Conservation (phyloP, 2,113 vertebrate species). For the Prolemur simus region DNA sequence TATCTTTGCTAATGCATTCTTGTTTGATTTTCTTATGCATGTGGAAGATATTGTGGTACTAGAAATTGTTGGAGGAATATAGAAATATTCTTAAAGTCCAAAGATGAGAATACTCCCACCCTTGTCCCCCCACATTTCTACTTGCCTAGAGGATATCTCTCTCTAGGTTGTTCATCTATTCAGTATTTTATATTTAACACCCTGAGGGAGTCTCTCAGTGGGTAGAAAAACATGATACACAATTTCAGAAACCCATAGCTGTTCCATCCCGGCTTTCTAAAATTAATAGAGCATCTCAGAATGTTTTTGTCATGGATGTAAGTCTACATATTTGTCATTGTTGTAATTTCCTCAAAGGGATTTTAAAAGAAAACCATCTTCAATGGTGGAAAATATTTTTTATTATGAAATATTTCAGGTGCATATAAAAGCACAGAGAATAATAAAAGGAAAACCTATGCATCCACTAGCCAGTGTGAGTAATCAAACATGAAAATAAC, state of each 20-base stretch:
- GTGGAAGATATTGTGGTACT: background rate
- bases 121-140: rapidly evolving
- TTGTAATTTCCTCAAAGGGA: conserved; percentile 31
- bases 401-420: conserved; percentile 36
- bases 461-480: background rate
- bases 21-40: conserved; percentile 27
- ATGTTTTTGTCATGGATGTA: background rate
- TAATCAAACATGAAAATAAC: background rate
- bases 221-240: background rate
- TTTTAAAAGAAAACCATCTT: conserved; percentile 40
- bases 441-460: background rate
- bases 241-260: conserved; percentile 13
- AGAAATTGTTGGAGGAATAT: background rate
- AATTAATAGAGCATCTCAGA: conserved; percentile 34
- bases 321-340: background rate
- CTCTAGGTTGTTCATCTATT: background rate
- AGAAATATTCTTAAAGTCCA: conserved; percentile 7
- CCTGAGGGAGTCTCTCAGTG: background rate
- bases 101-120: background rate
- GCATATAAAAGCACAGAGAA: background rate
- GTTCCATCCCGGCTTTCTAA: background rate
- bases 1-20: conserved; percentile 1
- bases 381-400: background rate
- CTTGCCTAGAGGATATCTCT: background rate
- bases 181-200: conserved; percentile 36